Evolutionary conservation across 2,797 vertebrate genomes (phyloP).

Genomic region (Ctenosaura bakeri): DNA sequence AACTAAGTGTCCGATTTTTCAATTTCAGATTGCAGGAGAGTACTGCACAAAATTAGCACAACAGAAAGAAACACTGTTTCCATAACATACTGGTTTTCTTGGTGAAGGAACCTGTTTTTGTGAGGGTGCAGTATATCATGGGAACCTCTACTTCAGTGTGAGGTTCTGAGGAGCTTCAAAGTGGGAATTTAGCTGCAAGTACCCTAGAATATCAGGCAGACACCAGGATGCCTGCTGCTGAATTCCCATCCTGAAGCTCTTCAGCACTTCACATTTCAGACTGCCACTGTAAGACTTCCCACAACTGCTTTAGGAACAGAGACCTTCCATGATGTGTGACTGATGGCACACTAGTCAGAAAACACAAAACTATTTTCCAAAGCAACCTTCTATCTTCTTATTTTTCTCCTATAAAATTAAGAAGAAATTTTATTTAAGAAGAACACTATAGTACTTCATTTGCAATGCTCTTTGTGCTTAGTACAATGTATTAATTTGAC

Average conservation of each 20-base stretch:
- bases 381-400: neutral
- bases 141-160: neutral
- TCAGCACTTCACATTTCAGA: neutral
- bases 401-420: neutral
- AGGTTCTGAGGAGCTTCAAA: too few species aligned
- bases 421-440: neutral
- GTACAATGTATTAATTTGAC: neutral
- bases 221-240: neutral
- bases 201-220: too few species aligned
- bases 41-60: neutral
- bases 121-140: neutral
- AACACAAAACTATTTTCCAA: neutral
- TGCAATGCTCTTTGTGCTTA: neutral
- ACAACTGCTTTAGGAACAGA: neutral
- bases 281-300: neutral
- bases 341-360: too few species aligned
- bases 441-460: too few species aligned
- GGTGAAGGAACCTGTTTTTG: neutral
- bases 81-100: neutral
- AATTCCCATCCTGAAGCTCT: neutral
- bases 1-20: neutral
- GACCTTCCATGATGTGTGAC: neutral
- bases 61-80: neutral
- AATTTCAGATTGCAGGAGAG: neutral
- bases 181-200: too few species aligned